Evolutionary conservation across 1,140 invertebrate genomes (phyloP), one percentile per base, ranked within the genome.

Genomic region (Aphidius gifuensis): DNA sequence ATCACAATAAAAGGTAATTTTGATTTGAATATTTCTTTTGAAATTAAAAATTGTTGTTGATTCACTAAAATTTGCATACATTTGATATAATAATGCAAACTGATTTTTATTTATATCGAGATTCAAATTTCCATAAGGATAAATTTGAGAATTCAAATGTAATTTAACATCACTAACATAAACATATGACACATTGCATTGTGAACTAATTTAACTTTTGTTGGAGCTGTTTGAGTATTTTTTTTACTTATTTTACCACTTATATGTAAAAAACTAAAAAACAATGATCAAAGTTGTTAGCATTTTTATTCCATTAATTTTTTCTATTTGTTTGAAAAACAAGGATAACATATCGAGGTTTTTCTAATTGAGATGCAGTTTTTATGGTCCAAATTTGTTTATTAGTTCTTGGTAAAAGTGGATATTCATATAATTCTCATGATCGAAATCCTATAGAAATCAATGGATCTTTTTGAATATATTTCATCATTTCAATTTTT

Each of bases 341-440:
- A 1, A 69, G 11, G 32, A 69, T 64, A 11, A 68, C 56, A 61
- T 53, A 70, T 48, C 68, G 58, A 9, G 70, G 71, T 61, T 66
- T 69, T 42, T 63, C 64, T 9, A 69, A 55, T 44, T 65, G 66
- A 39, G 60, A 16, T 16, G 16, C 1, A 16, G 16, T 16, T 16
- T 16, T 16, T 16, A 16, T 16, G 1, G 16, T 16, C 72, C 72
- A 72, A 6, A 67, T 53, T 54, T 68, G 61, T 51, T 70, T 67
- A 9, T 55, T 60, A 2, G 68, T 66, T 21, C 43, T 40, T 8
- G 76, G 70, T n/a, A 80, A 49, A 4, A 65, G 8, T 42, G 74
- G 71, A 73, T 76, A 76, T 58, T 79, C 72, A 65, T 76, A 73
- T 7, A 77, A 47, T 58, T 78, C 71, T 74, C 77, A 77, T 2